Evolutionary conservation across 1,140 invertebrate genomes (phyloP).

Genomic region (Branchinecta lynchi): DNA sequence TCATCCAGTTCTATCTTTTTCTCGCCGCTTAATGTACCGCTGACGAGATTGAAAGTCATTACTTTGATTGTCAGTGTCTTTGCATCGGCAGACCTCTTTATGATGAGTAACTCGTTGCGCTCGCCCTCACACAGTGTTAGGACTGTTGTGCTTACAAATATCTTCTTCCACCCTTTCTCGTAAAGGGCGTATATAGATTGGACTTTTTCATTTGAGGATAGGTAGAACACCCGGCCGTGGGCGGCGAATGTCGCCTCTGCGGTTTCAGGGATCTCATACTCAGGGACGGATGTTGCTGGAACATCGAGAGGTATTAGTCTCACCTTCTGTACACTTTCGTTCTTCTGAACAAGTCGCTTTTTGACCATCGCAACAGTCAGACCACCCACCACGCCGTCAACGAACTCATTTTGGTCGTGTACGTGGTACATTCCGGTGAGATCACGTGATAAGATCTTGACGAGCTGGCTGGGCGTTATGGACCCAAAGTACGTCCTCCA

Average conservation of each 20-base stretch:
- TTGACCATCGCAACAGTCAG: neutral
- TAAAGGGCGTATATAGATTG: constrained; percentile 6
- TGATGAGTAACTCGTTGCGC: neutral
- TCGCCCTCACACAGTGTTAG: neutral
- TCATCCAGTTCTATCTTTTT: neutral
- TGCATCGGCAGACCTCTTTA: neutral
- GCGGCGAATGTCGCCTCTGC: neutral
- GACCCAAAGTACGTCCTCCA: neutral
- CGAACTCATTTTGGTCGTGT: neutral
- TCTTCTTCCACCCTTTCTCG: constrained; percentile 2
- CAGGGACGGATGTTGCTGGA: neutral
- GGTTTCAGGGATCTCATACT: neutral
- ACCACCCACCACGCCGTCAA: neutral
- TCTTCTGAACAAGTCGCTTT: neutral
- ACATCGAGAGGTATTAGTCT: neutral
- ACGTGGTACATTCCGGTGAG: neutral
- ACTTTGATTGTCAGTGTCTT: neutral
- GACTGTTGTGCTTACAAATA: constrained; percentile 2
- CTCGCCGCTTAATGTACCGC: neutral
- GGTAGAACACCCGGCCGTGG: neutral
- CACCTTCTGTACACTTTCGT: neutral
- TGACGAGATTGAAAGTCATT: neutral
- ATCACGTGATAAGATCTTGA: neutral
- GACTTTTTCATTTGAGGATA: neutral
- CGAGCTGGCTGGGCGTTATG: neutral